Evolutionary conservation across 2,113 vertebrate species (phyloP), one percentile per base, ranked within the genome.

Genomic region (Acinonyx jubatus): DNA sequence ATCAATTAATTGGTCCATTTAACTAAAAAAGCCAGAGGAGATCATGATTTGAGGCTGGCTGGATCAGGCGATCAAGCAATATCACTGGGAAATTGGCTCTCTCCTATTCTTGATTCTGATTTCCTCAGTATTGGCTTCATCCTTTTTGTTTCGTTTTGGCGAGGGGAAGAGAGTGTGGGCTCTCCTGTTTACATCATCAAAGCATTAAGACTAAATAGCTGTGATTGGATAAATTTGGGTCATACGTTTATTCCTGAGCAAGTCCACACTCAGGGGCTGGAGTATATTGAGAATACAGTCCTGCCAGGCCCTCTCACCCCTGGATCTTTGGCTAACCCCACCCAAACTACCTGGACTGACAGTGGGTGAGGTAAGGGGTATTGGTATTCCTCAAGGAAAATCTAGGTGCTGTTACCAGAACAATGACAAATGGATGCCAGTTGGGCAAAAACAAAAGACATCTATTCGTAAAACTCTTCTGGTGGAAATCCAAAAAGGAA

Each of bases 1-100:
- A 79, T 61, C 94, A 91, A 84, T 88, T 78, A 66, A 86, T 91
- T 92, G 85, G n/a, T 66, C 23, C 18, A 38, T 93, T 92, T 93
- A 84, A 61, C 85, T 74, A 57, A 91, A 76, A 92, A 65, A 57
- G 27, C 48, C 14, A 5, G 41, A 55, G 48, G 76, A 96, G 69
- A 48, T 65, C 21, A 13, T 2, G 38, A 18, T 65, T 86, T 94
- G 79, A 97, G 66, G 27, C 23, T 15, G 5, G 12, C n/a, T 89
- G 55, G n/a, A 41, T 63, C 27, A 38, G 61, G 33, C 52, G 33
- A 13, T 66, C n/a, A 5, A 68, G 71, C 36, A 50, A 13, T 41
- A 33, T 36, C 31, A 6, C 14, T 11, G 41, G 14, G 31, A 83
- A 81, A 65, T 27, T 1, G 27, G 41, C n/a, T 89, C 81, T 61